phyloP scores from a whole-genome alignment of 2,888 invertebrate species.

The Synergus japonicus region DNA sequence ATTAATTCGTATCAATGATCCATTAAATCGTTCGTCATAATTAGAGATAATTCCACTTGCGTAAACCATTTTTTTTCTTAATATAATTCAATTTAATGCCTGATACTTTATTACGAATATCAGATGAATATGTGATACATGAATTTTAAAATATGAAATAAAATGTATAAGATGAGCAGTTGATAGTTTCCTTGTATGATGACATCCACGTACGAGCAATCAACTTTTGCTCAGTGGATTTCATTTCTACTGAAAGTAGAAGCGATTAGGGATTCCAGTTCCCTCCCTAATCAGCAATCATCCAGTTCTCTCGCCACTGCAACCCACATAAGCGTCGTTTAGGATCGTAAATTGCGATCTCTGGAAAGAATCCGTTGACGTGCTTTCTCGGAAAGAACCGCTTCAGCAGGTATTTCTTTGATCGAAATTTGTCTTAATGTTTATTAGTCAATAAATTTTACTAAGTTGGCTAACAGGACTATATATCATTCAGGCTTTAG shows the following conservation, averaged over 20 bases:
- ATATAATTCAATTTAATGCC: neutral
- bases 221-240: neutral
- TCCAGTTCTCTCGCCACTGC: neutral
- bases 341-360: neutral
- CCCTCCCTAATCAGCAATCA: slow-evolving; percentile 17
- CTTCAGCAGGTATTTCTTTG: neutral
- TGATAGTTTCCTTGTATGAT: slow-evolving; percentile 65
- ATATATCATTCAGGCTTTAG: neutral
- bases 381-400: neutral
- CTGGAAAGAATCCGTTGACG: neutral
- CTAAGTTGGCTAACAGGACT: neutral
- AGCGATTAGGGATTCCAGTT: slow-evolving; percentile 23
- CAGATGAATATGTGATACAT: neutral
- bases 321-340: neutral
- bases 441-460: slow-evolving; percentile 1
- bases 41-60: slow-evolving; percentile 9
- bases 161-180: neutral
- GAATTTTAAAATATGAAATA: neutral
- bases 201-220: slow-evolving; percentile 53
- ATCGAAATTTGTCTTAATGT: neutral
- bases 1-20: slow-evolving; percentile 42
- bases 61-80: slow-evolving; percentile 7
- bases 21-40: slow-evolving; percentile 55
- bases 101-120: neutral
- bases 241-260: neutral